These are phyloP conservation scores for Heliconius congener DNA, from an alignment of 1,140 invertebrate genomes.

Conservation along the genomic window DNA sequence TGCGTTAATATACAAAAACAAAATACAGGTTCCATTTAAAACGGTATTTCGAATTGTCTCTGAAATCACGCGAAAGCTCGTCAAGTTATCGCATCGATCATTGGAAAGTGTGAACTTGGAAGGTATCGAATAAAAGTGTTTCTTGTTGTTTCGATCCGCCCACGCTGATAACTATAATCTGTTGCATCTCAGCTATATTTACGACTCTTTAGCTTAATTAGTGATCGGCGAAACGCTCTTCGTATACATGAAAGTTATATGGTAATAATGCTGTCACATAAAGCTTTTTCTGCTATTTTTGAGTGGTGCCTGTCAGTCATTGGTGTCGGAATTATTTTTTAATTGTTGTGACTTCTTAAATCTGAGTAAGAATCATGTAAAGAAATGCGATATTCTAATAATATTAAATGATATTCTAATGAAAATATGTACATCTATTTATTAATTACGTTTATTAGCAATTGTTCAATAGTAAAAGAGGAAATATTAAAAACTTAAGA, in stretches of 20 bases:
- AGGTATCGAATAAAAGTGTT: not conserved
- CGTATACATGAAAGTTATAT: not conserved
- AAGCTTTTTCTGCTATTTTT: not conserved
- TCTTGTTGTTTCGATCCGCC: not conserved
- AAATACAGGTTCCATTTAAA: conserved; percentile 1
- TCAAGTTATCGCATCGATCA: conserved; percentile 13
- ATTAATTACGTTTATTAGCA: too few species aligned
- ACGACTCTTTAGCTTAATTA: conserved; percentile 13
- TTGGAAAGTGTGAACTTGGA: conserved; percentile 4
- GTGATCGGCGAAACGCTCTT: not conserved
- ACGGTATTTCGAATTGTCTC: conserved; percentile 12
- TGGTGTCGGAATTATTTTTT: not conserved
- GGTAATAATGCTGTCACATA: conserved; percentile 1
- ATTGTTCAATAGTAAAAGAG: too few species aligned
- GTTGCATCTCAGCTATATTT: not conserved
- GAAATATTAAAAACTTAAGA: too few species aligned
- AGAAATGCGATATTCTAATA: too few species aligned
- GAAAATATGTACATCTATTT: too few species aligned
- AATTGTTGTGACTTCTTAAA: not conserved
- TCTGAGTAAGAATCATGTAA: too few species aligned
- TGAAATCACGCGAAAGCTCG: conserved; percentile 5
- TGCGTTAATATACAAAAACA: not conserved
- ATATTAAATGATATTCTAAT: too few species aligned
- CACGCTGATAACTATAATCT: conserved; percentile 8
- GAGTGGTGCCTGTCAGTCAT: not conserved